Percentiles rank a stretch among this genome's conserved stretches.
phyloP scores from a whole-genome alignment of 2,888 invertebrate species.

The Stenodera caucasica region DNA sequence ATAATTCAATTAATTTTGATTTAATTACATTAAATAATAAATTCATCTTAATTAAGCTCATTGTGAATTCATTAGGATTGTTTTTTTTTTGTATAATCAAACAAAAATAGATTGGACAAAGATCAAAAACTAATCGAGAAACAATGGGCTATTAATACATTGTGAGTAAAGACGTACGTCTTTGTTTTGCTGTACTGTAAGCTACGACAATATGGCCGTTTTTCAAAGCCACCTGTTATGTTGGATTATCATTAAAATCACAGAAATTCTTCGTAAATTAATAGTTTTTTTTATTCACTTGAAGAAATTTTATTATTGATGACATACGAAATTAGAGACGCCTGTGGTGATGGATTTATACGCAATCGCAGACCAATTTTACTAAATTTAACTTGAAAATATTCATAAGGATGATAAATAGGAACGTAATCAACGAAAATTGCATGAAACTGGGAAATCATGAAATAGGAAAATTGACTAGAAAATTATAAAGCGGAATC shows the following conservation, averaged over 20 bases:
- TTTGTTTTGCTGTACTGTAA: background rate
- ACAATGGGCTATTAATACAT: background rate
- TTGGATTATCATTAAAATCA: background rate
- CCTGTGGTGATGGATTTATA: background rate
- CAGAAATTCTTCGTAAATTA: background rate
- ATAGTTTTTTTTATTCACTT: background rate
- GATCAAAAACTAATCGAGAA: background rate
- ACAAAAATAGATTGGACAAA: slow-evolving; percentile 1
- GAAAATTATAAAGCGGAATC: no score
- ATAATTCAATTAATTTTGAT: no score
- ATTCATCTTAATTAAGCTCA: background rate
- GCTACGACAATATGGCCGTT: background rate
- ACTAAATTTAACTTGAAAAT: background rate
- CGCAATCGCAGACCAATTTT: background rate
- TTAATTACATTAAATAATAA: no score
- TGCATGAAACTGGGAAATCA: background rate
- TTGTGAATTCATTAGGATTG: no score
- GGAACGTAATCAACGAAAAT: no score
- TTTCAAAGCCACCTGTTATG: no score
- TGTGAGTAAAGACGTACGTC: background rate
- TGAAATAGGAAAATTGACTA: no score
- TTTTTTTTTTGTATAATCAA: background rate
- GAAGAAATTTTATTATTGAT: background rate
- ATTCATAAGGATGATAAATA: background rate
- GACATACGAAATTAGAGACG: background rate